Conservation (phyloP, 2,113 vertebrate species). For the Lophotis ruficrista region DNA sequence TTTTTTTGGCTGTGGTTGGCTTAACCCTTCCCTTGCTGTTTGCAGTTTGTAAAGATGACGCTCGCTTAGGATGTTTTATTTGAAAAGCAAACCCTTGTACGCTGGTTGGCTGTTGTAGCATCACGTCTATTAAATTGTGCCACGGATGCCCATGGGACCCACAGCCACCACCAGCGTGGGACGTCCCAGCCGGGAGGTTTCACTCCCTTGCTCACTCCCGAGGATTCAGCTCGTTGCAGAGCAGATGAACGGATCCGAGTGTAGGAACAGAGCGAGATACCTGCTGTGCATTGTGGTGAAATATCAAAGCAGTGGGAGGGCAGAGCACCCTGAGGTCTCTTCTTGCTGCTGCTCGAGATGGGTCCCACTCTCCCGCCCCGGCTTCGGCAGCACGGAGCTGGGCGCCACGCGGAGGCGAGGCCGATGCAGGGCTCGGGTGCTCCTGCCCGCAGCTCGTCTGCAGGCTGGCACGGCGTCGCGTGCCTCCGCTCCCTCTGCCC, state of each 20-base stretch:
- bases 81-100: accelerated
- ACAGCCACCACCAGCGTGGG: neutral
- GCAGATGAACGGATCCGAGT: neutral
- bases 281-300: neutral
- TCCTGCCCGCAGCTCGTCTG: neutral
- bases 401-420: accelerated
- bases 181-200: neutral
- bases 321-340: neutral
- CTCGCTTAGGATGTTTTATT: neutral
- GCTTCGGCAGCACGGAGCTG: neutral
- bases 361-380: neutral
- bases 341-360: neutral
- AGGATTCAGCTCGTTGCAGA: neutral
- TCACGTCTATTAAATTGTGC: accelerated
- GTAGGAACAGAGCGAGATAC: neutral
- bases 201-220: accelerated
- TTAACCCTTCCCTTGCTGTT: constrained; percentile 8
- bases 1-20: neutral
- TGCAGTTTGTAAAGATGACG: neutral
- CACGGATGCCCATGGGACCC: too few species aligned
- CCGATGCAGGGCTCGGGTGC: neutral
- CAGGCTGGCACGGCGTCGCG: neutral
- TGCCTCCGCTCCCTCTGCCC: neutral
- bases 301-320: neutral
- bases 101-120: neutral